Evolutionary conservation across 2,797 vertebrate genomes (phyloP).

Genomic region (Cottoperca gobio): DNA sequence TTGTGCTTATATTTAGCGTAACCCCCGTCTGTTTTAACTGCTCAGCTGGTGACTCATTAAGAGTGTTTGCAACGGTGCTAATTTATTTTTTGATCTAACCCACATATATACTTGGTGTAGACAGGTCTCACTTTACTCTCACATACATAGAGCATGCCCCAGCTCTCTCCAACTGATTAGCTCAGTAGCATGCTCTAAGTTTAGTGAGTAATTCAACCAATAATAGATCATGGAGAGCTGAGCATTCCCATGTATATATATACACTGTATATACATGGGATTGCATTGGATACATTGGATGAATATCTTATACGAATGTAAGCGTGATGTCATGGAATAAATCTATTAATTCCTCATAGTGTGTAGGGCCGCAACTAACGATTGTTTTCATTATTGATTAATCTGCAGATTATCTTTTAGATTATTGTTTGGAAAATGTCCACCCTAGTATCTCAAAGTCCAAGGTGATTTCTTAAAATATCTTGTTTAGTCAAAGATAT

Average conservation of each 20-base stretch:
- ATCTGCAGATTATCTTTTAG: too few relatives aligned
- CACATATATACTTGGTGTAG: constrained; percentile 64
- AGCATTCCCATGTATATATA: not conserved
- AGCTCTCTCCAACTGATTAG: constrained; percentile 38
- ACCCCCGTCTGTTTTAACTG: constrained; percentile 47
- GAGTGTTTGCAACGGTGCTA: constrained; percentile 64
- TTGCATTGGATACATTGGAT: too few relatives aligned
- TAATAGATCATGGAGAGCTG: constrained; percentile 24
- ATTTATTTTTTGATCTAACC: constrained; percentile 79
- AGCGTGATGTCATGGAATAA: not conserved
- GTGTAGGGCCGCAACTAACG: too few relatives aligned
- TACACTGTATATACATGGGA: too few relatives aligned
- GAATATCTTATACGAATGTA: not conserved
- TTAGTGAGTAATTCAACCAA: constrained; percentile 36
- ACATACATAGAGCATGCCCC: constrained; percentile 43
- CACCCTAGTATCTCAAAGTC: too few relatives aligned
- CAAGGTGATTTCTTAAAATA: too few relatives aligned
- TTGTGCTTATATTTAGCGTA: constrained; percentile 75
- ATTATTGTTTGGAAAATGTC: too few relatives aligned
- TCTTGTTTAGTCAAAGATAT: too few relatives aligned
- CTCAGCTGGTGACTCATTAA: constrained; percentile 62
- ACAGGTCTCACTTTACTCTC: constrained; percentile 67
- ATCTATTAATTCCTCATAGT: not conserved
- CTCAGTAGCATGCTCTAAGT: constrained; percentile 48
- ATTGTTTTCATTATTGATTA: too few relatives aligned